phyloP scores from a whole-genome alignment of 2,888 invertebrate species.

The Oscheius onirici region DNA sequence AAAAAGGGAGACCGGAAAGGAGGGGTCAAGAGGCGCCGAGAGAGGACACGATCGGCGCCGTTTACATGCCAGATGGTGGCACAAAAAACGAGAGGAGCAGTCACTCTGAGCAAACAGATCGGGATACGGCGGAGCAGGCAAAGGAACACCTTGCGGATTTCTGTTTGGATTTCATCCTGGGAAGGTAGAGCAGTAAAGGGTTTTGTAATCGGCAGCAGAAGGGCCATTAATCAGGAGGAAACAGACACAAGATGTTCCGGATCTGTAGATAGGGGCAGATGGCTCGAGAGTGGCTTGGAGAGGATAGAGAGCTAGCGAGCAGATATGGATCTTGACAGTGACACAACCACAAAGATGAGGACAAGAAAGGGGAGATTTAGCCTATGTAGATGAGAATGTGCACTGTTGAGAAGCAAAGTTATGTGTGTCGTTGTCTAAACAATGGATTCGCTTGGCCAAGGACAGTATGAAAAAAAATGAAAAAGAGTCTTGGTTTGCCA shows the following conservation, averaged over 20 bases:
- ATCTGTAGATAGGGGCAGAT: slow-evolving; percentile 1
- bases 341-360: slow-evolving; percentile 2
- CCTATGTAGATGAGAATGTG: too few relatives aligned
- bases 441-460: too few relatives aligned
- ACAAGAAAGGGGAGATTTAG: too few relatives aligned
- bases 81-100: neutral
- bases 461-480: too few relatives aligned
- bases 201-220: neutral
- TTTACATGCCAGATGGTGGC: slow-evolving; percentile 30
- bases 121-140: neutral
- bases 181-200: neutral
- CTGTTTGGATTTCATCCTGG: neutral
- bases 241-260: neutral
- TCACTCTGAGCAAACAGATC: slow-evolving; percentile 1
- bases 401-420: too few relatives aligned
- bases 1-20: slow-evolving; percentile 13
- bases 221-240: neutral
- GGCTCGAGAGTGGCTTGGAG: neutral
- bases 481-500: too few relatives aligned
- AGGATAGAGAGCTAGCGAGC: neutral
- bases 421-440: too few relatives aligned
- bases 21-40: slow-evolving; percentile 23
- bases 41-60: slow-evolving; percentile 23
- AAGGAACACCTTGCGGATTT: neutral
- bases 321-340: slow-evolving; percentile 1